Base-by-base conservation (phyloP, 2,113 vertebrate genomes). In the Phylloscopus whistleri region DNA sequence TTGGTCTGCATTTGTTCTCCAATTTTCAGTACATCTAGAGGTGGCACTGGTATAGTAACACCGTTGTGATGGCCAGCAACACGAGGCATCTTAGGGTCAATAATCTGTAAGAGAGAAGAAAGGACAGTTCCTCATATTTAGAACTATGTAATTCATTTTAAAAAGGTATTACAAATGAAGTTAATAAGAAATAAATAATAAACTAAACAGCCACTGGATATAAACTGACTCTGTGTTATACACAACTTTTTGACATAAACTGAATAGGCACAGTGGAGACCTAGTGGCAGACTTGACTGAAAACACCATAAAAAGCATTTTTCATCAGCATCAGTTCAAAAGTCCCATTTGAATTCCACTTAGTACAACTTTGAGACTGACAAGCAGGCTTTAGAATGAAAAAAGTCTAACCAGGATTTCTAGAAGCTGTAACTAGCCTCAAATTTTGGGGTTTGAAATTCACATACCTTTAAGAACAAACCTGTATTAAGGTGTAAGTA, bases 1-100 rank as follows among this genome's bases (percentile, higher is more conserved):
- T 99, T 99, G 98, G 98, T 99, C 98, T 99, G 99, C 99, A 99
- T 99, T 98, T 99, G 99, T 92, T 99, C 99, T 80, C 99, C 99
- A 8, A 99, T 98, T 97, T 98, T 98, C 85, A 99, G 98, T 94
- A 99, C 99, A 63, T 99, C 99, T 97, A 99, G 97, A 58, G 99
- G 99, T 27, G 99, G 99, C 90, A 98, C 98, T 14, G 99, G 99
- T 96, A 99, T 99, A 96, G 99, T 99, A 96, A 99, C 99, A 87
- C 99, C 99, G 0, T 99, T 99, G 98, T 99, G 99, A 97, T 99
- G 99, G 95, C 99, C 99, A 84, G 99, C 99, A 97, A 99, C 98
- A 30, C 99, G 98, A 16, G 99, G 99, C 99, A 99, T 99, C 98
- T 99, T 99, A 48, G 99, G 99, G 94, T 99, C 99, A 81, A 99